These are phyloP conservation scores for Trididemnum clinides DNA, from an alignment of 23 tunicate species.

Conservation along the genomic window DNA sequence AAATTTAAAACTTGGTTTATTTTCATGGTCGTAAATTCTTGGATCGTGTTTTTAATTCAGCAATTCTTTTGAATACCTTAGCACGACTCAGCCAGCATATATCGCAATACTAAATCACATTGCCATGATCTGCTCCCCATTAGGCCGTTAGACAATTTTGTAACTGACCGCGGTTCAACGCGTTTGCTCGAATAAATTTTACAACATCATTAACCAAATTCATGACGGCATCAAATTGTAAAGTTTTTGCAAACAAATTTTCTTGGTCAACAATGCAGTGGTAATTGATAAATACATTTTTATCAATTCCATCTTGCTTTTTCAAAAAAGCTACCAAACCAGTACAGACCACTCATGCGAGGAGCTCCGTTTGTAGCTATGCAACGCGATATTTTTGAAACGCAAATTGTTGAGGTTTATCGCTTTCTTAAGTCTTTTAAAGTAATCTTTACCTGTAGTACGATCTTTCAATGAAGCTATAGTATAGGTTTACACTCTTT, in stretches of 20 bases:
- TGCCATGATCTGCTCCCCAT: conserved; percentile 15
- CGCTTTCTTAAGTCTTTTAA: conserved; percentile 16
- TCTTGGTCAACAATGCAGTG: conserved; percentile 21
- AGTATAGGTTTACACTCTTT: background rate
- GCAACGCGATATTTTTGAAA: conserved; percentile 28
- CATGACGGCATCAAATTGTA: conserved; percentile 20
- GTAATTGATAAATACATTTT: background rate
- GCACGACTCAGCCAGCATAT: conserved; percentile 5
- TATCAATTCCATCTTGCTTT: conserved; percentile 18
- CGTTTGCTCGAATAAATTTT: conserved; percentile 25
- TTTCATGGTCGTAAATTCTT: conserved; percentile 1
- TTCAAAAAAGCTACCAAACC: conserved; percentile 11
- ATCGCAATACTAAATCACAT: conserved; percentile 7
- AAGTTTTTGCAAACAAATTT: conserved; percentile 21
- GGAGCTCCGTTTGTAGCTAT: conserved; percentile 27
- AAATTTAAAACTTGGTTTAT: conserved; percentile 2
- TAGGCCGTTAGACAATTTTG: background rate
- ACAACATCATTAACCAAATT: background rate
- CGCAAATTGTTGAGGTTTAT: conserved; percentile 27
- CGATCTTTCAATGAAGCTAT: conserved; percentile 1
- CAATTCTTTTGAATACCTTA: background rate
- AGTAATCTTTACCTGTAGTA: background rate
- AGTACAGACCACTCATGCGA: background rate
- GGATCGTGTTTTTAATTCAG: conserved; percentile 6
- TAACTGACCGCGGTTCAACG: conserved; percentile 1